Evolutionary conservation across 2,888 invertebrate species (phyloP), one percentile per base, ranked within the genome.

Genomic region (Sinodicranocentrus sp.): DNA sequence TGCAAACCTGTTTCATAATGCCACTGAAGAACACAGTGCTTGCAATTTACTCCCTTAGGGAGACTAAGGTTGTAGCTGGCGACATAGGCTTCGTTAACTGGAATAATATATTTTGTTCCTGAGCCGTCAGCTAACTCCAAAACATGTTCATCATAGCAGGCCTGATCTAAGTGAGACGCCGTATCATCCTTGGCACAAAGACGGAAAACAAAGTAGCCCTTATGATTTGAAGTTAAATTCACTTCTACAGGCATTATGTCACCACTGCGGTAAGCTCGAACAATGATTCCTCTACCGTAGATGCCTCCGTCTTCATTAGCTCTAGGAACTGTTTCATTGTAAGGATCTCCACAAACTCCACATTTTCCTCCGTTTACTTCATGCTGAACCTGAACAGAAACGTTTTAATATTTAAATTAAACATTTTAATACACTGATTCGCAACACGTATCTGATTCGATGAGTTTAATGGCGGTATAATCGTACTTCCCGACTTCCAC

Each of bases 261-360:
- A 5, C 61, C 70, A 17, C 48, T 61, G 2, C 57, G 26, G 19
- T 96, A 97, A 89, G 94, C 95, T 79, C 95, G 92, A 26, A 94
- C 94, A 88, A 96, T 94, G 89, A 96, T 95, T 25, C 96, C 97
- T 91, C 95, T 95, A 57, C 95, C 96, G 90, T 93, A 97, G 91
- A 94, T 93, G 2, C 97, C 97, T 0, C 96, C 96, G 0, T 96
- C 96, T 91, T 97, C 97, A 90, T 97, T 96, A 0, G 95, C 95
- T 15, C 96, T 92, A 0, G 97, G 97, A 79, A 91, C 91, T 13
- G 91, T 91, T 13, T 94, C 91, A 88, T 95, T 94, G 90, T 94
- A 94, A 1, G 96, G 94, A 91, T 98, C 97, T 0, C 98, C 98
- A 90, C 98, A 98, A 48, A 96, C 93, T 2, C 87, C 86, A 75